Evolutionary conservation across 2,888 invertebrate species (phyloP).

Genomic region (Dendrolimus pini): DNA sequence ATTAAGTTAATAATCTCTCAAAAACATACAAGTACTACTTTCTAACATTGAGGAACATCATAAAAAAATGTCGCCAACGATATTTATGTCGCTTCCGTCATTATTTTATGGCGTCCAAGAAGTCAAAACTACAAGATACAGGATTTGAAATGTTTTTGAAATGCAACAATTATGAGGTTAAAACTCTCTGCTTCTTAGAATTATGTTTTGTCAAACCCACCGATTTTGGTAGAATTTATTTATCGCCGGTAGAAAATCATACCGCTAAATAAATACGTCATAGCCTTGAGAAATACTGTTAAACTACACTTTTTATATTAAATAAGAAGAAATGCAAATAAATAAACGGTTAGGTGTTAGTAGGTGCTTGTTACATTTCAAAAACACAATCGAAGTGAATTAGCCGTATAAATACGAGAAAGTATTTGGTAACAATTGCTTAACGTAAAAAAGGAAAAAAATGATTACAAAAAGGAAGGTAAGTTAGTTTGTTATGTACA

Average conservation of each 20-base stretch:
- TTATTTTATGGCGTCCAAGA: background rate
- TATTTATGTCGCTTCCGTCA: too few relatives aligned
- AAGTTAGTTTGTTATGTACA: conserved; percentile 15
- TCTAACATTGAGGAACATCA: too few relatives aligned
- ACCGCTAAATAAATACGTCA: background rate
- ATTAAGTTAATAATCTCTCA: conserved; percentile 1
- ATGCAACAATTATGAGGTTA: conserved; percentile 1
- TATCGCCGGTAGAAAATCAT: background rate
- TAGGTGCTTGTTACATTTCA: background rate
- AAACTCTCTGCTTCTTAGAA: background rate
- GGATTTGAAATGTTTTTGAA: conserved; percentile 1
- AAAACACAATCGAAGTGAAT: background rate
- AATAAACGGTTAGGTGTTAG: background rate
- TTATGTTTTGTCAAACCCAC: background rate
- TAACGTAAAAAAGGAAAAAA: conserved; percentile 28
- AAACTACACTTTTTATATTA: background rate
- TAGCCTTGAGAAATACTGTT: background rate
- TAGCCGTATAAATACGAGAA: conserved; percentile 44
- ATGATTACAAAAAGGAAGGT: conserved; percentile 13
- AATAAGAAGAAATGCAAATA: background rate
- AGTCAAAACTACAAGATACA: conserved; percentile 2
- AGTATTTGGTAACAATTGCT: conserved; percentile 76
- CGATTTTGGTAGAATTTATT: background rate
- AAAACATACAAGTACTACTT: conserved; percentile 1
- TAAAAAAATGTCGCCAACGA: too few relatives aligned